A percentile compares a stretch with the other conserved stretches of the same genome.
phyloP scores from a whole-genome alignment of 2,888 invertebrate species.

The Drosophila meridionalis region DNA sequence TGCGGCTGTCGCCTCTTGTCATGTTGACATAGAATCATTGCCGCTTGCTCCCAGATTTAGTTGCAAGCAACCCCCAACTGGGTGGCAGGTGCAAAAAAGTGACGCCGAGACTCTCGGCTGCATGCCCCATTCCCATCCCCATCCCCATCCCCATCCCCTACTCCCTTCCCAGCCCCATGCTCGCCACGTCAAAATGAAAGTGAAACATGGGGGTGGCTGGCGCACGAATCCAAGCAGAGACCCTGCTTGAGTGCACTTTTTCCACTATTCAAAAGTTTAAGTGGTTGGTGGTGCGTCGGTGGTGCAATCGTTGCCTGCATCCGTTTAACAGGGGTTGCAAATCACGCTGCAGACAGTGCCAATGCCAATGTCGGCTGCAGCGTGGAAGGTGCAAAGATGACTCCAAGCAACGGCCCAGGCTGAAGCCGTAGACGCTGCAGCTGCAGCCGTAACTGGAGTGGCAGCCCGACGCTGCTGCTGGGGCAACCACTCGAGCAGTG shows the following conservation, averaged over 20 bases:
- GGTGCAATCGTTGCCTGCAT: conserved; percentile 49
- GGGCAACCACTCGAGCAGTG: conserved; percentile 31
- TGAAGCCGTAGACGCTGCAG: not conserved
- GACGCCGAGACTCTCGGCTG: conserved; percentile 12
- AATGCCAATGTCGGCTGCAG: conserved; percentile 38
- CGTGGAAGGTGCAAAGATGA: conserved; percentile 51
- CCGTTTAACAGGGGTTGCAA: conserved; percentile 32
- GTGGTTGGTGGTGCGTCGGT: conserved; percentile 43
- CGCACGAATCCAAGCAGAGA: conserved; percentile 10
- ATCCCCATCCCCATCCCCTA: not conserved
- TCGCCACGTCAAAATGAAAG: conserved; percentile 51
- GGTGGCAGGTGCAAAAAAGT: conserved; percentile 65
- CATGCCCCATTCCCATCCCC: not conserved
- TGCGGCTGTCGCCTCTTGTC: conserved; percentile 45
- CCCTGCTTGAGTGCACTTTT: conserved; percentile 78
- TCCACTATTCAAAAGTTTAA: conserved; percentile 75
- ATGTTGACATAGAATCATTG: conserved; percentile 78
- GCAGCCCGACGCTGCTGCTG: conserved; percentile 14
- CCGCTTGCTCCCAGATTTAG: conserved; percentile 50
- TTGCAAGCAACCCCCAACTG: conserved; percentile 43
- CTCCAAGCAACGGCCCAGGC: conserved; percentile 20
- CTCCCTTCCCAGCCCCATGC: not conserved
- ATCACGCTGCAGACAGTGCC: conserved; percentile 42
- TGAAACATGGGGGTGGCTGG: conserved; percentile 72
- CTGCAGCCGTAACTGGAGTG: conserved; percentile 9